These are phyloP conservation scores for Lasioglossum leucozonium DNA, from an alignment of 2,888 invertebrate genomes.

Conservation along the genomic window DNA sequence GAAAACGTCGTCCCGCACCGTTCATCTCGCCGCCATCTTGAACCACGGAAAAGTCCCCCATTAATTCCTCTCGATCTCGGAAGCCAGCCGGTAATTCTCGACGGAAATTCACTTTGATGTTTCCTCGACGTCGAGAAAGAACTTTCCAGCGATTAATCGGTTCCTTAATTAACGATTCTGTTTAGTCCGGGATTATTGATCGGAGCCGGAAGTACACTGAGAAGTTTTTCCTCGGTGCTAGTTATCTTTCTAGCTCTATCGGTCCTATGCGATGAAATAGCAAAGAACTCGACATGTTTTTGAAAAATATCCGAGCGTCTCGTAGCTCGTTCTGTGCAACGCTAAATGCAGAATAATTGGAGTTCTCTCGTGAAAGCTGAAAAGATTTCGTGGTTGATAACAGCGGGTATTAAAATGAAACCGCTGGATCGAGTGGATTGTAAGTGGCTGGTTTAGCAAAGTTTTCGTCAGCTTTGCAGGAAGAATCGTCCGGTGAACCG, in stretches of 20 bases:
- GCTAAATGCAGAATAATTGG: neutral
- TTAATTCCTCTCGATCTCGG: neutral
- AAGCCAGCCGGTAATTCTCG: neutral
- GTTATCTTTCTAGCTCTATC: neutral
- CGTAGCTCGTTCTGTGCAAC: neutral
- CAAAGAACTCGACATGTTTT: too few species aligned
- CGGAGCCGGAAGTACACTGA: neutral
- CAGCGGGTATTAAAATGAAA: neutral
- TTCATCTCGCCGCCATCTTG: neutral
- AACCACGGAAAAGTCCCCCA: neutral
- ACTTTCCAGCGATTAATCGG: neutral
- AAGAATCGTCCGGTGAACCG: neutral
- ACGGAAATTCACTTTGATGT: neutral
- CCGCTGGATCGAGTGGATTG: neutral
- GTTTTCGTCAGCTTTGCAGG: neutral
- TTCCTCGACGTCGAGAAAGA: neutral
- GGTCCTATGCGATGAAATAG: too few species aligned
- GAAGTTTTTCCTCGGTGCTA: neutral
- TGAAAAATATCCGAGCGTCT: too few species aligned
- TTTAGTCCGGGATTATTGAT: neutral
- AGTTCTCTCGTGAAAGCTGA: neutral
- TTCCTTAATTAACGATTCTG: neutral
- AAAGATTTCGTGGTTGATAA: neutral
- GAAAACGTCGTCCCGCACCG: neutral
- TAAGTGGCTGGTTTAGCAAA: neutral